These are phyloP conservation scores for Tetranychus cinnabarinus DNA, from an alignment of 1,140 invertebrate genomes.

Conservation along the genomic window DNA sequence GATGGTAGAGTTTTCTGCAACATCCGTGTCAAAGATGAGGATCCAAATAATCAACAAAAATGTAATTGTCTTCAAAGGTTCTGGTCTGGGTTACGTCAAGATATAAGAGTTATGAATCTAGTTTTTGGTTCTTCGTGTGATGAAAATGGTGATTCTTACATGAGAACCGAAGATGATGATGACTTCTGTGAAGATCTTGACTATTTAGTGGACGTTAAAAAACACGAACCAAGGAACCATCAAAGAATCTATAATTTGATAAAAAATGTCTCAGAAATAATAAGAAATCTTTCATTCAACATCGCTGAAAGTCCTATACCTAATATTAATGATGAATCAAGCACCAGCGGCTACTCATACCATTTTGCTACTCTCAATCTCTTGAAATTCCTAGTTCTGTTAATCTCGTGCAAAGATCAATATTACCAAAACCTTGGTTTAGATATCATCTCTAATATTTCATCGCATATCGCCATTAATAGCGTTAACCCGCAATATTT, in stretches of 20 bases:
- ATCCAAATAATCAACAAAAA: background rate
- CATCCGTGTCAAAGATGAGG: no score
- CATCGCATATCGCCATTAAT: background rate
- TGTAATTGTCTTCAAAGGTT: background rate
- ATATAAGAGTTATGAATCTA: background rate
- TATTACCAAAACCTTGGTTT: constrained; percentile 4
- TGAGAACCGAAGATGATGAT: no score
- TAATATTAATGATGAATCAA: background rate
- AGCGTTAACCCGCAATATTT: constrained; percentile 2
- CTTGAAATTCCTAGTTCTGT: constrained; percentile 6
- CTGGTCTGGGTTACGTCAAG: background rate
- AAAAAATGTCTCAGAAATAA: constrained; percentile 1
- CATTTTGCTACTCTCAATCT: constrained; percentile 1
- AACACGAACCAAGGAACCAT: background rate
- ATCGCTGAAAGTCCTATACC: background rate
- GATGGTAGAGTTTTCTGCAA: no score
- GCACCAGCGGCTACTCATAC: background rate
- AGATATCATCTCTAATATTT: constrained; percentile 9
- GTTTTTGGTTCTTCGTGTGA: background rate
- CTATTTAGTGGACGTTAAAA: background rate
- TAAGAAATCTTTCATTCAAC: constrained; percentile 3
- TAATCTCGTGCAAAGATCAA: constrained; percentile 1
- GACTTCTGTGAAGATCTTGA: background rate
- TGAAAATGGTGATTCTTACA: no score
- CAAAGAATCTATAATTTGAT: constrained; percentile 1